Conservation (phyloP, 2,888 invertebrate species). For the Corbicula japonica region DNA sequence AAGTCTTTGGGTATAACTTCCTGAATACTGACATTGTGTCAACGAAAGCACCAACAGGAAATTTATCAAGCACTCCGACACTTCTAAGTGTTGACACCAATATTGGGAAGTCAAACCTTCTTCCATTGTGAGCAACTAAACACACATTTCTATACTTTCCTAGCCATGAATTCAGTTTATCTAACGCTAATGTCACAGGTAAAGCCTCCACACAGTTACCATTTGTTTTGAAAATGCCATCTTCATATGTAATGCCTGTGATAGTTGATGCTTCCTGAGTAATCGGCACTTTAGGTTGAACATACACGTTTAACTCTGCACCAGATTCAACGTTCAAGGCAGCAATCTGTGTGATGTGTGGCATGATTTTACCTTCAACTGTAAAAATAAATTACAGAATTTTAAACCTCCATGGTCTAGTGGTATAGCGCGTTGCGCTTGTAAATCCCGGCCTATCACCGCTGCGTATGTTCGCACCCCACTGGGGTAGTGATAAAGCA, state of each 20-base stretch:
- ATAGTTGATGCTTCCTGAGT: constrained; percentile 16
- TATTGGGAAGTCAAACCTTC: background rate
- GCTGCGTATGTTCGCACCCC: too few relatives aligned
- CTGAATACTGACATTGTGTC: background rate
- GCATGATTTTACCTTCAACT: constrained; percentile 36
- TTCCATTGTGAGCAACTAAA: background rate
- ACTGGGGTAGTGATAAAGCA: too few relatives aligned
- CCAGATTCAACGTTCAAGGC: constrained; percentile 20
- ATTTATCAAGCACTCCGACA: background rate
- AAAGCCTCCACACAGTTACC: too few relatives aligned
- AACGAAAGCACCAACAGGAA: background rate
- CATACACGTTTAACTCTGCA: constrained; percentile 15
- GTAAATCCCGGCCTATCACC: too few relatives aligned
- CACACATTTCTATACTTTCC: background rate
- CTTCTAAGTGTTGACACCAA: background rate
- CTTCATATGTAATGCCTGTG: constrained; percentile 26
- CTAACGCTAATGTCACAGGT: too few relatives aligned
- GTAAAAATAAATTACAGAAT: constrained; percentile 24
- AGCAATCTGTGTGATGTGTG: constrained; percentile 55
- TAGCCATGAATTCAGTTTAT: background rate
- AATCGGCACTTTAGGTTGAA: constrained; percentile 31
- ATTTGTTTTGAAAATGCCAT: constrained; percentile 12
- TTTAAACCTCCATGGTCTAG: too few relatives aligned
- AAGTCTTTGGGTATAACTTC: constrained; percentile 18
- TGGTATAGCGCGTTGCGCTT: too few relatives aligned